Evolutionary conservation across 2,888 invertebrate genomes (phyloP).

Genomic region (Polydrusus tereticollis): DNA sequence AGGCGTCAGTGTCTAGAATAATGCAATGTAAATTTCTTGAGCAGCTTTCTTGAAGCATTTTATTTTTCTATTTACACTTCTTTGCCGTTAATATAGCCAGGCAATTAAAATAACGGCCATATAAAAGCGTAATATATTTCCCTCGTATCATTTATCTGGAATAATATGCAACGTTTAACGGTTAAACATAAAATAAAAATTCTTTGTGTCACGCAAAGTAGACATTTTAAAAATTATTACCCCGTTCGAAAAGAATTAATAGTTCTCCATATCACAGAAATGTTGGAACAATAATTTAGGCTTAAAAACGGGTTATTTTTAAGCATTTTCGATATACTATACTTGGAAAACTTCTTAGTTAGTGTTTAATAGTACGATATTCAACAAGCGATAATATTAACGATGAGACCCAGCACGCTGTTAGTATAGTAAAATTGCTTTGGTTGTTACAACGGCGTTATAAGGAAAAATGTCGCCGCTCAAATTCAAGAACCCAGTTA

Average conservation of each 20-base stretch:
- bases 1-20: not conserved
- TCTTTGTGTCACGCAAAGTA: constrained; percentile 48
- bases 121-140: constrained; percentile 46
- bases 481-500: too few relatives aligned
- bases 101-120: constrained; percentile 42
- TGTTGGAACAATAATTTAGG: constrained; percentile 32
- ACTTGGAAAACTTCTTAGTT: not conserved
- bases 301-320: constrained; percentile 12
- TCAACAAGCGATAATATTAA: too few relatives aligned
- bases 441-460: too few relatives aligned
- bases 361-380: too few relatives aligned
- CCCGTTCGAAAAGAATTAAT: constrained; percentile 42
- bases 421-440: too few relatives aligned
- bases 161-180: constrained; percentile 47
- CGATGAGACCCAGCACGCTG: too few relatives aligned
- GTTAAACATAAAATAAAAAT: constrained; percentile 48
- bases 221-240: constrained; percentile 47
- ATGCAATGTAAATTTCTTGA: not conserved
- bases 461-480: too few relatives aligned
- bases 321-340: not conserved
- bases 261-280: constrained; percentile 40
- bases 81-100: constrained; percentile 11
- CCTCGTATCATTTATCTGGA: constrained; percentile 44
- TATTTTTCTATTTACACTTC: constrained; percentile 34
- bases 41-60: constrained; percentile 5